These are phyloP conservation scores for Drosophila ficusphila DNA, from an alignment of 1,140 invertebrate genomes.

Conservation along the genomic window DNA sequence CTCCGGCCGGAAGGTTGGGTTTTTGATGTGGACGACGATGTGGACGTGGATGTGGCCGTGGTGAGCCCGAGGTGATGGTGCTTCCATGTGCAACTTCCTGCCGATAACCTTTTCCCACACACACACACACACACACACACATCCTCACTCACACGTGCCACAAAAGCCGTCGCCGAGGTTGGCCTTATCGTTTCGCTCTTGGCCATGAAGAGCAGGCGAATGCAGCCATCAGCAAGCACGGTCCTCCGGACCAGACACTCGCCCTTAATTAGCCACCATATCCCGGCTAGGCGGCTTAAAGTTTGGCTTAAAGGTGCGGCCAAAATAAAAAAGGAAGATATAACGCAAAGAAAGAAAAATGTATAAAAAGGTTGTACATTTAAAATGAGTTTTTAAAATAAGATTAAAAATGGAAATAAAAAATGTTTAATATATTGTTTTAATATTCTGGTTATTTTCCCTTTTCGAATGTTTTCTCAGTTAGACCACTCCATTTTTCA, in stretches of 20 bases:
- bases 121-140: constrained; percentile 31
- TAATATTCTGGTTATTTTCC: neutral
- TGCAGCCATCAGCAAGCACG: constrained; percentile 27
- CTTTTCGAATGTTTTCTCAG: neutral
- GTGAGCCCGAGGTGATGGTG: constrained; percentile 33
- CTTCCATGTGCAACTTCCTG: constrained; percentile 74
- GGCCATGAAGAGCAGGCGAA: constrained; percentile 28
- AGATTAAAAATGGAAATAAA: no score
- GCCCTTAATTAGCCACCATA: constrained; percentile 53
- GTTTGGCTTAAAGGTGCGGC: constrained; percentile 1
- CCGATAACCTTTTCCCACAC: constrained; percentile 61
- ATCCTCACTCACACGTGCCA: constrained; percentile 28
- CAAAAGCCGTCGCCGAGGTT: constrained; percentile 44
- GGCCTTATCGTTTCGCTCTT: constrained; percentile 67
- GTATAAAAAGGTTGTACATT: neutral
- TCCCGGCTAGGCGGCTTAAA: neutral
- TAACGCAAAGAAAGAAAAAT: neutral
- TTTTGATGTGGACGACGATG: constrained; percentile 7
- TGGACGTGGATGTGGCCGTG: constrained; percentile 26
- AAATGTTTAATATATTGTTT: neutral
- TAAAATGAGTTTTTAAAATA: neutral
- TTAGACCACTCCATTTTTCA: no score
- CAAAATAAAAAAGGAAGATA: neutral
- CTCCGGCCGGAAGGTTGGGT: constrained; percentile 32
- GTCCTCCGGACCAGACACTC: constrained; percentile 19